Base-by-base conservation (phyloP, 2,888 invertebrate genomes). In the Caenorhabditis wallacei region DNA sequence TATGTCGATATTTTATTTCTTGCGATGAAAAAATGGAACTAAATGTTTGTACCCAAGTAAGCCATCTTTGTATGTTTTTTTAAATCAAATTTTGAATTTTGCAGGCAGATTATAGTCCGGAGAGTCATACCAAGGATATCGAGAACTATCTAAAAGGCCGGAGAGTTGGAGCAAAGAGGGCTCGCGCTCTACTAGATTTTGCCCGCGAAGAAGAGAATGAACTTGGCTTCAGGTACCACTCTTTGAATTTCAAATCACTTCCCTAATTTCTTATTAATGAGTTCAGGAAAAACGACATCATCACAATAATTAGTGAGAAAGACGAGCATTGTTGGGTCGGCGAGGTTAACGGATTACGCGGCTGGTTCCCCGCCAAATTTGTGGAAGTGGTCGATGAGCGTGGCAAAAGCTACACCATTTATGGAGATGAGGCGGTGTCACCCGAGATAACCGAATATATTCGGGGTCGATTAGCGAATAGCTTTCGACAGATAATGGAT, bases 401-500 rank as follows among this genome's bases (percentile, higher is more conserved):
- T 82, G 96, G 96, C 92, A 96, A 96, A 84, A 91, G 92, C 84
- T 94, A 94, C 89, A 92, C 93, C 10, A 90, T 92, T 10, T 93
- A 93, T 24, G 99, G 99, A 5, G 99, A 99, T 93, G 99, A 99
- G 93, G 95, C 96, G 24, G 96, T 99, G 20, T 96, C 96, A 54
- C 97, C 98, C 93, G 96, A 96, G 71, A 96, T 98, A 46, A 98
- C 98, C 2, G 98, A 99, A 93, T 94, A 99, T 80, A 97, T 98
- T 20, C 94, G 98, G 88, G 98, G 98, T 83, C 82, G 88, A 66
- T 81, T 88, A 30, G 87, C 88, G 16, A 88, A 88, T 69, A 85
- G 87, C 48, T 88, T 88, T 78, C 82, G 88, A 30, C 88, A 88
- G 56, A 85, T 87, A 51, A 87, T 91, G 87, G 88, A 89, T 57